phyloP scores from a whole-genome alignment of 2,888 invertebrate species.

The Lycia hirtaria region DNA sequence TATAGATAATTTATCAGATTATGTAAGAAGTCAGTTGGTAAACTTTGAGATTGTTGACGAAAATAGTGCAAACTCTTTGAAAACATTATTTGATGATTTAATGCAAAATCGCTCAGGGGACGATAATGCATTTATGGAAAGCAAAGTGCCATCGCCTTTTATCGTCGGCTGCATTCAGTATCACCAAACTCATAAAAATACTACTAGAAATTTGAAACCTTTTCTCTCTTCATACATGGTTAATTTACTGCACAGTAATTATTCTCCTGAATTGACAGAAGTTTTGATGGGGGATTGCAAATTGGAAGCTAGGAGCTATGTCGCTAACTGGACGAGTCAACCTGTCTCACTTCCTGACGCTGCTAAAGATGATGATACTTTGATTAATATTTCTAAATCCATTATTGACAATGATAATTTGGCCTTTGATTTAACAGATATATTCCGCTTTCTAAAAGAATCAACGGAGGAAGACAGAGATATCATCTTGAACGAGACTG shows the following conservation, averaged over 20 bases:
- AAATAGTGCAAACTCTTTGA: constrained; percentile 59
- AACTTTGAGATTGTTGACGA: constrained; percentile 71
- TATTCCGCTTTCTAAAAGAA: constrained; percentile 65
- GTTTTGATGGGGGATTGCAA: constrained; percentile 79
- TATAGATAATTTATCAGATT: constrained; percentile 61
- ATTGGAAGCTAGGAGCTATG: constrained; percentile 76
- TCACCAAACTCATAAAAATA: constrained; percentile 63
- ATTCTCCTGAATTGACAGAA: constrained; percentile 79
- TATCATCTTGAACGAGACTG: constrained; percentile 49
- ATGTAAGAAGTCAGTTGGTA: constrained; percentile 66
- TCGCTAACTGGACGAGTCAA: constrained; percentile 77
- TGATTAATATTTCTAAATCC: constrained; percentile 71
- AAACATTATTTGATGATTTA: constrained; percentile 71
- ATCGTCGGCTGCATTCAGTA: constrained; percentile 75
- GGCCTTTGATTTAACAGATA: constrained; percentile 53
- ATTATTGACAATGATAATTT: constrained; percentile 67
- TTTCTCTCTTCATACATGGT: constrained; percentile 74
- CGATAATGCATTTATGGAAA: constrained; percentile 68
- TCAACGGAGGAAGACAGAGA: constrained; percentile 52
- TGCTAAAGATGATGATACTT: constrained; percentile 57
- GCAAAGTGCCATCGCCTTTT: constrained; percentile 72
- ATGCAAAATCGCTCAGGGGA: constrained; percentile 66
- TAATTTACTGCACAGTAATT: constrained; percentile 87
- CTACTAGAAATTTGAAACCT: constrained; percentile 67
- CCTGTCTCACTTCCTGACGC: constrained; percentile 63